A percentile compares a stretch with the other conserved stretches of the same genome.
phyloP scores from a whole-genome alignment of 2,797 vertebrate genomes.

The Sebastes umbrosus region DNA sequence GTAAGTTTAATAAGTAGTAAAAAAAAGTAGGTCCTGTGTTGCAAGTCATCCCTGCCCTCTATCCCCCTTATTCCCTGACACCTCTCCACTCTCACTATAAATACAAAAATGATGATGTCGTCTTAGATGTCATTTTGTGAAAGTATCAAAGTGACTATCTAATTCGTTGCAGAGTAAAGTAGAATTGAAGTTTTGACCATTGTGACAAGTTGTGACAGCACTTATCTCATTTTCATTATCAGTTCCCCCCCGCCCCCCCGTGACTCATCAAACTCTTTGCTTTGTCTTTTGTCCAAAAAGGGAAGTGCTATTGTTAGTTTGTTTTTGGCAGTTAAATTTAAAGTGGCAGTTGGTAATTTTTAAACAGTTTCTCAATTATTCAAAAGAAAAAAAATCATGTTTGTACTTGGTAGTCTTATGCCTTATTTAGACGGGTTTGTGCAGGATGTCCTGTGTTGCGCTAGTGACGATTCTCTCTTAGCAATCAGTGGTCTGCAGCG shows the following conservation, averaged over 20 bases:
- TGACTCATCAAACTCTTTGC: background rate
- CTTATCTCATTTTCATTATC: background rate
- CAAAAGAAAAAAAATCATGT: background rate
- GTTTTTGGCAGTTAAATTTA: no score
- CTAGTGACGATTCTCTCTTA: no score
- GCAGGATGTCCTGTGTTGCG: background rate
- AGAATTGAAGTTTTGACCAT: no score
- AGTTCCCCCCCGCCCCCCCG: background rate
- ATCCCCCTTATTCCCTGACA: background rate
- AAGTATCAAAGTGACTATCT: no score
- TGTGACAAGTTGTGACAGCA: no score
- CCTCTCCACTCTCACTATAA: background rate
- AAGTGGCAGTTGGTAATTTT: no score
- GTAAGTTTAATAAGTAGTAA: background rate
- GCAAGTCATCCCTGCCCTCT: background rate
- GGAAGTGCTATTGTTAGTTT: background rate
- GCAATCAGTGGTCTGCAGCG: no score
- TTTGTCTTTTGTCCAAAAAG: background rate
- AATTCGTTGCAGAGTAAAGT: no score
- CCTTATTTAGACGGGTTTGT: background rate
- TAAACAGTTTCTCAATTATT: no score
- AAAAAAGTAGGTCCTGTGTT: background rate
- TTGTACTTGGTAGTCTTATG: background rate
- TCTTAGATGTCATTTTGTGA: background rate
- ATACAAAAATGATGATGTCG: background rate